A percentile compares a stretch with the other conserved stretches of the same genome.
Conservation (phyloP, 2,113 vertebrate genomes). For the Corythornis vintsioides region DNA sequence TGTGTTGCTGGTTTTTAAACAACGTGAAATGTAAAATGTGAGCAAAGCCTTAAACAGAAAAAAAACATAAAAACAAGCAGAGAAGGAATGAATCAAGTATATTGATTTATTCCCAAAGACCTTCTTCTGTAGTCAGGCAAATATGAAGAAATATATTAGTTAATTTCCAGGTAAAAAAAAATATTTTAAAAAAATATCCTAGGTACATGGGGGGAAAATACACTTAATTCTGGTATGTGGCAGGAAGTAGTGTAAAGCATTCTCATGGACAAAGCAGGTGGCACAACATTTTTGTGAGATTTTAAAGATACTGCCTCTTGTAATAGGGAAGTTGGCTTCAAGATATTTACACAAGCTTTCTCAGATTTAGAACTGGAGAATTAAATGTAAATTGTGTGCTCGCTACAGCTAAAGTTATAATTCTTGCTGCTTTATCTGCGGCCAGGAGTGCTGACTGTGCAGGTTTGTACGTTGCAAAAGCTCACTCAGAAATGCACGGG, state of each 20-base stretch:
- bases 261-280: neutral
- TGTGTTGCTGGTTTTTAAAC: neutral
- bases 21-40: neutral
- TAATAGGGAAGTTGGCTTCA: neutral
- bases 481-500: neutral
- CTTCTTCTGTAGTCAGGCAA: neutral
- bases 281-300: neutral
- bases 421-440: neutral
- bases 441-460: neutral
- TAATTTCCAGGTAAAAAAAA: neutral
- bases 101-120: neutral
- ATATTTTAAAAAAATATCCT: neutral
- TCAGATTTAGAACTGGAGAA: neutral
- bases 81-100: neutral
- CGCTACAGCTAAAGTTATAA: neutral
- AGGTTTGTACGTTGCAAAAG: neutral
- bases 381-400: neutral
- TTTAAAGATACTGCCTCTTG: neutral
- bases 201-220: neutral
- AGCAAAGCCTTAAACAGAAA: neutral
- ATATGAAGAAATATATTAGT: neutral
- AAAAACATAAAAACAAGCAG: neutral
- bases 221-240: fast-evolving
- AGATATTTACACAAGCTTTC: neutral
- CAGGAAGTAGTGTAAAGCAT: neutral